Evolutionary conservation across 2,113 vertebrate species (phyloP).

Genomic region (Eulemur macaco): DNA sequence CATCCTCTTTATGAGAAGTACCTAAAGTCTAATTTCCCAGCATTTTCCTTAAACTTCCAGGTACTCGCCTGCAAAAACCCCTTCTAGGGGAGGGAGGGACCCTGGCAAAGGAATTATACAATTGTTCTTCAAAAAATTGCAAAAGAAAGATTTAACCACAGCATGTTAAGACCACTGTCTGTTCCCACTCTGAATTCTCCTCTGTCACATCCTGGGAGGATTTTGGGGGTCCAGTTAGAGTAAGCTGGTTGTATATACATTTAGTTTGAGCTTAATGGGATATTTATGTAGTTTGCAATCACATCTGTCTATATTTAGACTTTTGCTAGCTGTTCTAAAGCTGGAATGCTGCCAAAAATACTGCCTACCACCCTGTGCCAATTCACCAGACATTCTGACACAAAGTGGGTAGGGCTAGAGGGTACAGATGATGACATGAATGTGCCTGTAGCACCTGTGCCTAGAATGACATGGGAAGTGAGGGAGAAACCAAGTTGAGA

Average conservation of each 20-base stretch:
- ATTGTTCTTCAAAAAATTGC: background rate
- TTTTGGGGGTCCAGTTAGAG: background rate
- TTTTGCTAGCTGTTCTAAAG: background rate
- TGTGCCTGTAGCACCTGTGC: background rate
- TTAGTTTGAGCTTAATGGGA: background rate
- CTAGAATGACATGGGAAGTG: background rate
- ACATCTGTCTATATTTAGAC: background rate
- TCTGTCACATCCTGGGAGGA: background rate
- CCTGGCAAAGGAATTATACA: background rate
- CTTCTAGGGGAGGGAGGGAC: background rate
- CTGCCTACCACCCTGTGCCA: background rate
- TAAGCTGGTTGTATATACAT: background rate
- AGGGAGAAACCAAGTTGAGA: background rate
- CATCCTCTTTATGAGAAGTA: background rate
- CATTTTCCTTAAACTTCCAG: background rate
- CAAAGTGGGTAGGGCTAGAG: background rate
- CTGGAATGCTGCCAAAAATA: background rate
- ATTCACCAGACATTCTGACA: background rate
- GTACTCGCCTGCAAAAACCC: background rate
- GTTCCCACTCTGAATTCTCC: background rate
- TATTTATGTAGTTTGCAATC: background rate
- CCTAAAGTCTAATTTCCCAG: background rate
- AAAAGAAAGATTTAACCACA: background rate
- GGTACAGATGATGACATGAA: background rate
- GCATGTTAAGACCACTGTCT: background rate